Percentiles rank a stretch among this genome's conserved stretches.
These are phyloP conservation scores for Oithona nana DNA, from an alignment of 2,888 invertebrate species.

Conservation along the genomic window DNA sequence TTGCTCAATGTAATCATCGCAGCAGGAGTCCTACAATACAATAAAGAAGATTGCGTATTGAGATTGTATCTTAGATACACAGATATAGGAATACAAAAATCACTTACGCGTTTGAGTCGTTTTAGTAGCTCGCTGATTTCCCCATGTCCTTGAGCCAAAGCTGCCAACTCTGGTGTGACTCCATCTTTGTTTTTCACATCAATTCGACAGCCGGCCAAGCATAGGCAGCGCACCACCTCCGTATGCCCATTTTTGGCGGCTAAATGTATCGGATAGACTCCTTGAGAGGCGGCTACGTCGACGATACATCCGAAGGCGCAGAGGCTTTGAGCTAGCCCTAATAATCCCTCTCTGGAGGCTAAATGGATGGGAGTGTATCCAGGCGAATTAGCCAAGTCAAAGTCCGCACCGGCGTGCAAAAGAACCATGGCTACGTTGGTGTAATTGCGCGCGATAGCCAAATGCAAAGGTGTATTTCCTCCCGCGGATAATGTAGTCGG, in stretches of 20 bases:
- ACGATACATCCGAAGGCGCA: slow-evolving; percentile 40
- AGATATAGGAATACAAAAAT: not conserved
- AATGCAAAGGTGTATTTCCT: slow-evolving; percentile 38
- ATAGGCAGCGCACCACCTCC: slow-evolving; percentile 46
- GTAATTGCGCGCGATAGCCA: slow-evolving; percentile 38
- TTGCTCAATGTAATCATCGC: slow-evolving; percentile 40
- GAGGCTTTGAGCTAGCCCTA: slow-evolving; percentile 37
- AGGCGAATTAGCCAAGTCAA: slow-evolving; percentile 34
- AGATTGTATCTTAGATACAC: too few relatives aligned
- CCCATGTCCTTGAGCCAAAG: slow-evolving; percentile 49
- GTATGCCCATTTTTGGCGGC: slow-evolving; percentile 50
- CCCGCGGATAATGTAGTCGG: slow-evolving; percentile 29
- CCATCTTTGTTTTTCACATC: slow-evolving; percentile 47
- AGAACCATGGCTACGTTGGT: slow-evolving; percentile 38
- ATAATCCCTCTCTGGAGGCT: slow-evolving; percentile 36
- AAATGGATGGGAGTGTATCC: slow-evolving; percentile 42
- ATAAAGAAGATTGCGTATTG: not conserved
- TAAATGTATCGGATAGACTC: slow-evolving; percentile 42
- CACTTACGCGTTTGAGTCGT: slow-evolving; percentile 38
- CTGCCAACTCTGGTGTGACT: slow-evolving; percentile 52
- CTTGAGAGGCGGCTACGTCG: slow-evolving; percentile 41
- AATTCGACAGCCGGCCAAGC: slow-evolving; percentile 48
- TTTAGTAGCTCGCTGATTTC: slow-evolving; percentile 46
- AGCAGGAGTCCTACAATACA: slow-evolving; percentile 6
- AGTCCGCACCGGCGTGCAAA: slow-evolving; percentile 40